These are phyloP conservation scores for Contarinia nasturtii DNA, from an alignment of 1,140 invertebrate species.

Conservation along the genomic window DNA sequence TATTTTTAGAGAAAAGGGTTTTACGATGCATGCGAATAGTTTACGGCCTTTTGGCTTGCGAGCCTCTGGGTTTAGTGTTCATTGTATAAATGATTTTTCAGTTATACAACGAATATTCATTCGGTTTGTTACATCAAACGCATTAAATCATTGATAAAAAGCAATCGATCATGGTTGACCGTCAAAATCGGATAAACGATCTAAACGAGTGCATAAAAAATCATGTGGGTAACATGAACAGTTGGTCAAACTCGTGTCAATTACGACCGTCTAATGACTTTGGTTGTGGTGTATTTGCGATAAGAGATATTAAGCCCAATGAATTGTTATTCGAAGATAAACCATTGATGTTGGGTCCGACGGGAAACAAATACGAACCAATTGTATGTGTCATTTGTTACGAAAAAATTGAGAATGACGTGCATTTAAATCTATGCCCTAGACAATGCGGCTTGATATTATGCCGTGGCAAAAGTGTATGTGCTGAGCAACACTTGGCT, in stretches of 20 bases:
- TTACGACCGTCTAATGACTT: not conserved
- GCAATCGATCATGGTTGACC: too few relatives aligned
- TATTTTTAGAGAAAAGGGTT: too few relatives aligned
- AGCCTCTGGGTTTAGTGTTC: too few relatives aligned
- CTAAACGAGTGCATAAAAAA: not conserved
- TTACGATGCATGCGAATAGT: too few relatives aligned
- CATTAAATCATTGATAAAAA: too few relatives aligned
- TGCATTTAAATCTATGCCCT: not conserved
- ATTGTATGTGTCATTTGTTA: conserved; percentile 26
- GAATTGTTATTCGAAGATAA: conserved; percentile 43
- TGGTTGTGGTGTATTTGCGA: conserved; percentile 40
- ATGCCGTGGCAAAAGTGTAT: conserved; percentile 28
- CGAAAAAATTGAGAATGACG: not conserved
- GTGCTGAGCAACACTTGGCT: conserved; percentile 24
- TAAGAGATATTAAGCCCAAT: conserved; percentile 31
- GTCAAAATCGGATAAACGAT: not conserved
- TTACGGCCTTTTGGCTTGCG: too few relatives aligned
- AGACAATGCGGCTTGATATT: not conserved
- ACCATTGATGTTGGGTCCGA: conserved; percentile 38
- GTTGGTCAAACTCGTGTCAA: not conserved
- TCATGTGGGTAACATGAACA: not conserved
- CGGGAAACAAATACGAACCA: conserved; percentile 22
- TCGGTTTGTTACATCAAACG: too few relatives aligned
- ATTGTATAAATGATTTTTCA: too few relatives aligned
- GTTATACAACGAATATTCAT: too few relatives aligned